Percentiles rank a stretch among this genome's conserved stretches.
phyloP scores from a whole-genome alignment of 1,140 invertebrate genomes.

The Psilanteris sp. region DNA sequence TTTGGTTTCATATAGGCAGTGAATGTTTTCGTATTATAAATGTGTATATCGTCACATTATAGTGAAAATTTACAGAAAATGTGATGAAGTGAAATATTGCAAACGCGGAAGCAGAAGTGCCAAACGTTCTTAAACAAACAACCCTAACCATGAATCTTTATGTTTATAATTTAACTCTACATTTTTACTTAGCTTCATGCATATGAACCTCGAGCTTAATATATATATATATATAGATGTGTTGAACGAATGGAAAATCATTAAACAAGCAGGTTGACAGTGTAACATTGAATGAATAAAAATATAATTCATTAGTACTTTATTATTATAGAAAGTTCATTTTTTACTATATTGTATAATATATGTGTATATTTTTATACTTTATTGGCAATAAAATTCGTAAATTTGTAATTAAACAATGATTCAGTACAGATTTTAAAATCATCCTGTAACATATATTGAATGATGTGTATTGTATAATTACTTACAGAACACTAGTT shows the following conservation, averaged over 20 bases:
- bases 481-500: no score
- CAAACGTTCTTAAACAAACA: constrained; percentile 19
- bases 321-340: no score
- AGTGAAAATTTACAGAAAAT: neutral
- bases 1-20: neutral
- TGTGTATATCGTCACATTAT: neutral
- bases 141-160: constrained; percentile 27
- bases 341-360: no score
- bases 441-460: no score
- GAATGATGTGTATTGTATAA: no score
- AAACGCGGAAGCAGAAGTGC: constrained; percentile 27
- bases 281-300: constrained; percentile 13
- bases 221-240: no score
- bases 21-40: neutral
- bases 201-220: constrained; percentile 9
- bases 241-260: no score
- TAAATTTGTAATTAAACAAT: no score
- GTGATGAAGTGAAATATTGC: constrained; percentile 3
- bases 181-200: constrained; percentile 21
- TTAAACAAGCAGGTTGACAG: constrained; percentile 24
- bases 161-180: constrained; percentile 27
- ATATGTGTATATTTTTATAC: no score
- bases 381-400: no score
- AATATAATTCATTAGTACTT: no score
- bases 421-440: no score